Evolutionary conservation across 2,113 vertebrate genomes (phyloP), one percentile per base, ranked within the genome.

Genomic region (Rana temporaria): DNA sequence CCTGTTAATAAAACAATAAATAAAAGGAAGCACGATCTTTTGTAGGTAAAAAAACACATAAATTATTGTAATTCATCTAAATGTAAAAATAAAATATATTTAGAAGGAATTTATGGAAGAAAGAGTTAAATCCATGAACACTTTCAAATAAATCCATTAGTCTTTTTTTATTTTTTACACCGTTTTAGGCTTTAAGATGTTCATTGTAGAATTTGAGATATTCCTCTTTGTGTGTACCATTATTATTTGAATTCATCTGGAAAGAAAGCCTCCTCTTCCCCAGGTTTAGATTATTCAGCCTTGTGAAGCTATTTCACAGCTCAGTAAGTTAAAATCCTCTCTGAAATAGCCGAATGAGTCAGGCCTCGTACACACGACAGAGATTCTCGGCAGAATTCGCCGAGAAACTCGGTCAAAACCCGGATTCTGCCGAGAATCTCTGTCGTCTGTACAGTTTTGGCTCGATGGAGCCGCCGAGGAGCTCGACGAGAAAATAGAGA

Each of bases 231-330:
- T 80, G n/a, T 17, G 17, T 24, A 24, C 55, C 52, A 42, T 68
- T 59, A 76, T 82, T 74, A 63, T 82, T 76, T 67, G 81, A 82
- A 82, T 57, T 76, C 71, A 82, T 82, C 72, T 82, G 81, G 63
- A 82, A 76, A 82, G 63, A 75, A 67, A 55, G 17, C 56, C 81
- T 76, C 71, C 63, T 75, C 63, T 76, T 66, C 62, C 20, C 63
- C 20, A n/a, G 81, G 53, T 68, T 82, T 82, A 82, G 72, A 57
- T 68, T 76, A 82, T 76, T 82, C 71, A 76, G 71, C 81, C 81
- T 82, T 82, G 76, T 72, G 68, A 82, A 82, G 71, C 81, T 82
- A 82, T 82, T 82, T 82, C 81, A 82, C 72, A 76, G 81, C 81
- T 82, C 81, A 82, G 48, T 82, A 82, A 59, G 30, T 63, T 18